phyloP scores from a whole-genome alignment of 2,797 vertebrate genomes.

The Eulemur albifrons region DNA sequence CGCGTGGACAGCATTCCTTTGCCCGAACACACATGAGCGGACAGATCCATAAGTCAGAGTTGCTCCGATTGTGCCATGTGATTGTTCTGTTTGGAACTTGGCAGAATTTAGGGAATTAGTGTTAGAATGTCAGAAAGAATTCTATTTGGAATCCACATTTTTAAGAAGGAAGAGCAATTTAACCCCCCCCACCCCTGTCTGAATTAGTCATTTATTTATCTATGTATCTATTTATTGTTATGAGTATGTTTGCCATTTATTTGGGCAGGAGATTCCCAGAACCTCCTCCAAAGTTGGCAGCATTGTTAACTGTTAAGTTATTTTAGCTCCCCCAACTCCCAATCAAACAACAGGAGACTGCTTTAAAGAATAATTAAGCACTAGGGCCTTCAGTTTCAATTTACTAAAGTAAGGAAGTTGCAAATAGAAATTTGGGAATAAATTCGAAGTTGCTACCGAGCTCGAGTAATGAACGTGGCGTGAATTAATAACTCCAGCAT shows the following conservation, averaged over 20 bases:
- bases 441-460: conserved; percentile 67
- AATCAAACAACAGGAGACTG: conserved; percentile 53
- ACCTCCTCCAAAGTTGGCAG: conserved; percentile 36
- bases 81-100: background rate
- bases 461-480: conserved; percentile 5
- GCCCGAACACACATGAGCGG: background rate
- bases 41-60: background rate
- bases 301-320: conserved; percentile 44
- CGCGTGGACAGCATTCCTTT: background rate
- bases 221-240: background rate
- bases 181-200: background rate
- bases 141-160: conserved; percentile 9
- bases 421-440: conserved; percentile 40
- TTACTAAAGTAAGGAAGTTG: conserved; percentile 70
- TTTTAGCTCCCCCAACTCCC: background rate
- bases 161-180: conserved; percentile 31
- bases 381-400: conserved; percentile 59
- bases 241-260: background rate
- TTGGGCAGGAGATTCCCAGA: background rate
- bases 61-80: background rate
- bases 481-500: conserved; percentile 54
- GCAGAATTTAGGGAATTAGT: background rate
- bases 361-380: conserved; percentile 51
- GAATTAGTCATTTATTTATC: background rate
- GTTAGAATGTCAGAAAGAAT: background rate